phyloP scores from a whole-genome alignment of 2,797 vertebrate genomes.

The Ceryle rudis region DNA sequence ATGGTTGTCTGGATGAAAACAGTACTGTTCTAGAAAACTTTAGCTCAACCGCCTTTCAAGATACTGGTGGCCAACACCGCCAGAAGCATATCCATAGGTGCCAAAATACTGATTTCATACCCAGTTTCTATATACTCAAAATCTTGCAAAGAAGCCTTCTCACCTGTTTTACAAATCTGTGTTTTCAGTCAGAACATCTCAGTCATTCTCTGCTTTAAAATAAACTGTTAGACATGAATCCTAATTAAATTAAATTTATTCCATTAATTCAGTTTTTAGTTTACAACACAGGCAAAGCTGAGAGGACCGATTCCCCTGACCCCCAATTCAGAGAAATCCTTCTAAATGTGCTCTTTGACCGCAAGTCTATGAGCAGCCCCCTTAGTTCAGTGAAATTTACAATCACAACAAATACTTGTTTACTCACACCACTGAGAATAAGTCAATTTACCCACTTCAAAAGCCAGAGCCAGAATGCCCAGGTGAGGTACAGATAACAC shows the following conservation, averaged over 20 bases:
- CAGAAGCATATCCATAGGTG: neutral
- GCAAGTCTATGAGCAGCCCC: neutral
- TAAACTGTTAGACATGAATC: neutral
- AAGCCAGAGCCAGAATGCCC: neutral
- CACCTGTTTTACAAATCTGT: neutral
- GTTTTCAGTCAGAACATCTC: neutral
- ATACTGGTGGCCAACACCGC: neutral
- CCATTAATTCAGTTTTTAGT: neutral
- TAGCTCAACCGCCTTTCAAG: neutral
- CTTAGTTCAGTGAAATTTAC: neutral
- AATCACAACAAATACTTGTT: neutral
- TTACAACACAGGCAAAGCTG: neutral
- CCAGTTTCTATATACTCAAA: neutral
- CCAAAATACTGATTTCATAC: neutral
- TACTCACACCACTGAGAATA: neutral
- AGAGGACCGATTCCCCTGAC: neutral
- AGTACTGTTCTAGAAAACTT: neutral
- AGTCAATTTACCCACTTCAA: neutral
- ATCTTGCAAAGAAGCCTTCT: neutral
- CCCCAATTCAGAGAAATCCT: neutral
- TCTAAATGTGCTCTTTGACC: neutral
- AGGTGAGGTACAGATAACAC: neutral
- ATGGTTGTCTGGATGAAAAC: neutral
- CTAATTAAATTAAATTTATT: neutral
- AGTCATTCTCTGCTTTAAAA: neutral